Conservation (phyloP, 2,113 vertebrate species). For the Vulpes ferrilata region DNA sequence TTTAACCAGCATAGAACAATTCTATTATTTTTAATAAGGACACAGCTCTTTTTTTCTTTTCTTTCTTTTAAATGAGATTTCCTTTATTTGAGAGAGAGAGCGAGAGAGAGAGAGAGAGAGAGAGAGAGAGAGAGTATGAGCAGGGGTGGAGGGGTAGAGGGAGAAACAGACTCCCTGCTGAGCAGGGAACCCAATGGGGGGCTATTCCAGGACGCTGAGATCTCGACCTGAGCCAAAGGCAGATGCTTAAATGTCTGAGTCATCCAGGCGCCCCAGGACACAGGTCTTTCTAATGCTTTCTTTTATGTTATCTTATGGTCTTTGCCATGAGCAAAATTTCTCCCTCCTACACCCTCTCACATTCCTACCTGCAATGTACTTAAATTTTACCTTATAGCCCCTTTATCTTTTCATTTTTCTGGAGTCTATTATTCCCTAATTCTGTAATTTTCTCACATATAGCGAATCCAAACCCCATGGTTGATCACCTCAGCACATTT, state of each 20-base stretch:
- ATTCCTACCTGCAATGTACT: not conserved
- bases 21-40: not conserved
- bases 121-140: not conserved
- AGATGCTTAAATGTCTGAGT: not conserved
- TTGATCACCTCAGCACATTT: not conserved
- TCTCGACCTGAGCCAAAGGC: not conserved
- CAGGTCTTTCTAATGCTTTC: not conserved
- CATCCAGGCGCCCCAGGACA: not conserved
- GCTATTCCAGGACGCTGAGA: not conserved
- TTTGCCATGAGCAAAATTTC: not conserved
- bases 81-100: not conserved
- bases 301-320: not conserved
- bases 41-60: not conserved
- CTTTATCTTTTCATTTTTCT: not conserved
- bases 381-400: not conserved
- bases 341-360: not conserved
- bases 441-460: not conserved
- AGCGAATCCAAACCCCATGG: not conserved
- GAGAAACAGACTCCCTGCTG: not conserved
- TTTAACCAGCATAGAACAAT: not conserved
- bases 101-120: not conserved
- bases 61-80: not conserved
- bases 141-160: rapidly evolving
- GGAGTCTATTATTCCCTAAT: not conserved
- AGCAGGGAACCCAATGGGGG: not conserved